Percentiles rank a stretch among this genome's conserved stretches.
phyloP scores from a whole-genome alignment of 2,797 vertebrate genomes.

The Triplophysa yarkandensis region DNA sequence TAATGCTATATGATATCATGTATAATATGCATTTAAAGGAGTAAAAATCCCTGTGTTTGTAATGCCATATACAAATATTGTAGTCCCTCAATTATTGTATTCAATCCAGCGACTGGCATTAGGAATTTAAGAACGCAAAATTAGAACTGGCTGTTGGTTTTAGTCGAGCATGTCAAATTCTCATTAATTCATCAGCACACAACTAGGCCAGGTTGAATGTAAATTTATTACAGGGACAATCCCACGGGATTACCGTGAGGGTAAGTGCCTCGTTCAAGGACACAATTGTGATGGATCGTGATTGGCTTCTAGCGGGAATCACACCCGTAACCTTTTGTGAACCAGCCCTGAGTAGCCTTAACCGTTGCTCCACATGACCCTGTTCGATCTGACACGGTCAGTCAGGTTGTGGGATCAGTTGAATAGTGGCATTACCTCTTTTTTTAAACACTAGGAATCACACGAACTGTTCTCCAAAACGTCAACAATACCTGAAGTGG shows the following conservation, averaged over 20 bases:
- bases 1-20: no score
- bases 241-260: conserved; percentile 10
- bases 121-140: background rate
- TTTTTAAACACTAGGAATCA: background rate
- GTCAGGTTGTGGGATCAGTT: background rate
- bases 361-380: background rate
- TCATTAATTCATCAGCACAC: conserved; percentile 7
- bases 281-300: background rate
- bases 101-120: background rate
- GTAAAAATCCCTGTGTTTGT: no score
- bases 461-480: background rate
- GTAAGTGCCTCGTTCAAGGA: conserved; percentile 8
- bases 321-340: background rate
- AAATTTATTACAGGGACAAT: conserved; percentile 33
- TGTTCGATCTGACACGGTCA: background rate
- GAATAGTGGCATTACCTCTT: background rate
- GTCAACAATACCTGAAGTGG: conserved; percentile 17
- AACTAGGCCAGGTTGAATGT: background rate
- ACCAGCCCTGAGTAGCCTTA: background rate
- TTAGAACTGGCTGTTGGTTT: background rate
- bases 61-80: background rate
- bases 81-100: background rate
- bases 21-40: no score
- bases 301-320: background rate
- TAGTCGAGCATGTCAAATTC: background rate